A percentile compares a stretch with the other conserved stretches of the same genome.
Evolutionary conservation across 2,113 vertebrate species (phyloP).

Genomic region (Oxyruncus cristatus): DNA sequence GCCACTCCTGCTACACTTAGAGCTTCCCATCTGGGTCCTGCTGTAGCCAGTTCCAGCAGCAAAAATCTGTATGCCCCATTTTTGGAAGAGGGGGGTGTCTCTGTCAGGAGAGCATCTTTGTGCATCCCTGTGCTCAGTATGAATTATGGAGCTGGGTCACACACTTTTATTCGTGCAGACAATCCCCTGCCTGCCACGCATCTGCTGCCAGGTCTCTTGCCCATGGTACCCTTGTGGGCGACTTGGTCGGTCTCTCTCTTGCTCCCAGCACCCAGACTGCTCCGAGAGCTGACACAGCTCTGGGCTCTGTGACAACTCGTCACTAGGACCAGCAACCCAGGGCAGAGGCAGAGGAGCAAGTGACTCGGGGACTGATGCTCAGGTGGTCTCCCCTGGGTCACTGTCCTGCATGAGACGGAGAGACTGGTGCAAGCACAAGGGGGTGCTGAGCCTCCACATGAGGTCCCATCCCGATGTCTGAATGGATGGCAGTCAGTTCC

Average conservation of each 20-base stretch:
- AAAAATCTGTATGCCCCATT: background rate
- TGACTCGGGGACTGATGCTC: background rate
- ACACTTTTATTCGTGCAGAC: fast-evolving
- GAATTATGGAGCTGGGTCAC: fast-evolving
- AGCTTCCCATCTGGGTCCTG: background rate
- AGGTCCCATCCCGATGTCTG: background rate
- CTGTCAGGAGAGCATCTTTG: background rate
- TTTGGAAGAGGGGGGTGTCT: too few relatives aligned
- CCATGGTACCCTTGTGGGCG: fast-evolving
- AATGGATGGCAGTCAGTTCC: background rate
- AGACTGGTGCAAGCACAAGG: background rate
- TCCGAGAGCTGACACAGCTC: background rate
- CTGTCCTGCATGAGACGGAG: background rate
- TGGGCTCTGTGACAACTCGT: fast-evolving
- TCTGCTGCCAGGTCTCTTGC: background rate
- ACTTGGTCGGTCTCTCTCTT: background rate
- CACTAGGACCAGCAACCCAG: background rate
- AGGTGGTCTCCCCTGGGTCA: background rate
- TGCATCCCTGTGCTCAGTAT: background rate
- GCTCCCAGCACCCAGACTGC: background rate
- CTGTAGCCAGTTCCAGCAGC: background rate
- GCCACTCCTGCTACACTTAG: background rate
- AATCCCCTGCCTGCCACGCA: fast-evolving
- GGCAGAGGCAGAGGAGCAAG: background rate
- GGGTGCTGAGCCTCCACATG: fast-evolving